Evolutionary conservation across 1,140 invertebrate species (phyloP).

Genomic region (Brachionus plicatilis): DNA sequence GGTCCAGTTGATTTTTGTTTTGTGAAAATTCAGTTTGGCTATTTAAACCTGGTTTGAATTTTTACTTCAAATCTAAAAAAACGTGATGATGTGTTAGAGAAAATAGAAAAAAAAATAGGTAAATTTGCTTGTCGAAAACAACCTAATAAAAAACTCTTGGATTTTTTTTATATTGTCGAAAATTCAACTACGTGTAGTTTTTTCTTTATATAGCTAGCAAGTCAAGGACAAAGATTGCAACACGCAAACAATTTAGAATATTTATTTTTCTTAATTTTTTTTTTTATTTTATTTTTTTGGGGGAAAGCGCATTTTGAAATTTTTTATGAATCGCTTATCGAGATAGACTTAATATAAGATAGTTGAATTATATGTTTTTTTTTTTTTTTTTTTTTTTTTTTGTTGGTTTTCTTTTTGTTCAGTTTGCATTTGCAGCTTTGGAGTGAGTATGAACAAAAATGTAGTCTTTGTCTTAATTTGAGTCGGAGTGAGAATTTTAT

Average conservation of each 20-base stretch:
- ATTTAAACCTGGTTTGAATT: not conserved
- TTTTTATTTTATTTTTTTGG: not conserved
- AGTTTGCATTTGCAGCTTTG: not conserved
- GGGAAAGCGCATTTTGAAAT: not conserved
- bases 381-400: not conserved
- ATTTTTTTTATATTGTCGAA: constrained; percentile 2
- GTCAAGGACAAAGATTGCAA: constrained; percentile 17
- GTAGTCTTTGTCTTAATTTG: not conserved
- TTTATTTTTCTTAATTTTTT: not conserved
- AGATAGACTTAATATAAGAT: constrained; percentile 1
- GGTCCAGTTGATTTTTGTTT: not conserved
- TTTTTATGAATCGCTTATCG: not conserved
- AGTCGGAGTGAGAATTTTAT: not conserved
- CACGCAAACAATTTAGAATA: constrained; percentile 18
- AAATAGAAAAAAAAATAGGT: not conserved
- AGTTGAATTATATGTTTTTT: not conserved
- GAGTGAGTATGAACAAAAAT: not conserved
- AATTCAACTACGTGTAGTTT: constrained; percentile 21
- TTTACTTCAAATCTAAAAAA: not conserved
- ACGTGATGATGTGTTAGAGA: constrained; percentile 19
- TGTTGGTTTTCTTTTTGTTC: not conserved
- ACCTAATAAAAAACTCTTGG: not conserved
- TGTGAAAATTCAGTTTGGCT: not conserved
- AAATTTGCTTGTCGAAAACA: not conserved
- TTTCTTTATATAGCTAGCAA: not conserved